Percentiles rank a stretch among this genome's conserved stretches.
Evolutionary conservation across 2,113 vertebrate species (phyloP).

Genomic region (Misgurnus mizolepis): DNA sequence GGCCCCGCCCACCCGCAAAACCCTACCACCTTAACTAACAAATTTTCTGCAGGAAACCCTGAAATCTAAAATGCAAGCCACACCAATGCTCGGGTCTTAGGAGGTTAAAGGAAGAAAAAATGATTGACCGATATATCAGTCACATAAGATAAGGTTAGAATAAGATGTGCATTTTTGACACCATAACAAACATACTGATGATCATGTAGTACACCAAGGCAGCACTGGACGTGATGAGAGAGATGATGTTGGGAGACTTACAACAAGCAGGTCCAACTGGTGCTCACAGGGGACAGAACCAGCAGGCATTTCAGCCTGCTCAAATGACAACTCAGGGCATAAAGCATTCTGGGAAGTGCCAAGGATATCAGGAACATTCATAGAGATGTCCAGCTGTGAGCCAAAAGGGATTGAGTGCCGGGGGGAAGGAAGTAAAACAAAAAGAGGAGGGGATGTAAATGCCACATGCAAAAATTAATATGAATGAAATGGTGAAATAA

Average conservation of each 20-base stretch:
- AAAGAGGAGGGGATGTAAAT: slow-evolving; percentile 39
- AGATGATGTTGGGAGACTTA: slow-evolving; percentile 71
- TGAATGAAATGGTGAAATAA: slow-evolving; percentile 3
- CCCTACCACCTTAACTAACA: too few species aligned
- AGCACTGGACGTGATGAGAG: not conserved
- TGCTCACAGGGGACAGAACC: slow-evolving; percentile 68
- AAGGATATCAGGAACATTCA: slow-evolving; percentile 76
- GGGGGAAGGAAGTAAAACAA: slow-evolving; percentile 34
- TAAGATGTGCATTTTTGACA: not conserved
- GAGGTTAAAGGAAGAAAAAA: too few species aligned
- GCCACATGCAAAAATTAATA: slow-evolving; percentile 55
- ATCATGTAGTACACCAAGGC: not conserved
- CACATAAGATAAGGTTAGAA: too few species aligned
- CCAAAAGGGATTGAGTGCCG: not conserved
- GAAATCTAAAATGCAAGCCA: too few species aligned
- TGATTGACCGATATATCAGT: too few species aligned
- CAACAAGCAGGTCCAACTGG: slow-evolving; percentile 69
- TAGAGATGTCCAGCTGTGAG: slow-evolving; percentile 85
- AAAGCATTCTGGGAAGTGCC: slow-evolving; percentile 70
- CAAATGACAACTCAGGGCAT: slow-evolving; percentile 59
- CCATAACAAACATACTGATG: not conserved
- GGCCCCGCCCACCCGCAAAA: too few species aligned
- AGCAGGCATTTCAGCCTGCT: slow-evolving; percentile 60
- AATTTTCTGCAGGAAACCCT: too few species aligned
- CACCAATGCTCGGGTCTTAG: too few species aligned